phyloP scores from a whole-genome alignment of 2,797 vertebrate species.

The Dicrostonyx torquatus region DNA sequence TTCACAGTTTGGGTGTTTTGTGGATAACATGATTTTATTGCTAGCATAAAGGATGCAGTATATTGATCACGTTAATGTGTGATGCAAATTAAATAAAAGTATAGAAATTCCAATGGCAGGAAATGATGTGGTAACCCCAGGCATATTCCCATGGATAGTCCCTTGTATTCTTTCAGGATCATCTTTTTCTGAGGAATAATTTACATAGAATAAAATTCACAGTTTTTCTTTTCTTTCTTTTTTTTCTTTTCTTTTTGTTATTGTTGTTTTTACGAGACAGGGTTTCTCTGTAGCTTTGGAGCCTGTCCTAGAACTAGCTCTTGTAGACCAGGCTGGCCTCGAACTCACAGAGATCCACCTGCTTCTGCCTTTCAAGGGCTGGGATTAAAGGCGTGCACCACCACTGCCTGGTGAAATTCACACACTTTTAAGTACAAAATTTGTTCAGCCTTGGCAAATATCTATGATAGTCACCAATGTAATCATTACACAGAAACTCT shows the following conservation, averaged over 20 bases:
- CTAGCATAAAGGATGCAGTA: background rate
- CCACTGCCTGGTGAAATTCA: background rate
- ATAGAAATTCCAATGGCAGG: background rate
- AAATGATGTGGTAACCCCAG: background rate
- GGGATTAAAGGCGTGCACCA: fast-evolving
- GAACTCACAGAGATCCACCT: too few relatives aligned
- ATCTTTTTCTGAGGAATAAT: background rate
- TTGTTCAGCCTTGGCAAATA: background rate
- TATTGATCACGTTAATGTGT: background rate
- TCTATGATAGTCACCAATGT: background rate
- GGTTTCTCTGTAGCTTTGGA: too few relatives aligned
- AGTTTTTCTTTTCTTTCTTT: too few relatives aligned
- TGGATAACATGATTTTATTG: background rate
- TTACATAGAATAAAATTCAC: background rate
- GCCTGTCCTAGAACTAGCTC: too few relatives aligned
- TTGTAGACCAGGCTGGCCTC: too few relatives aligned
- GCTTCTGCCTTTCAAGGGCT: too few relatives aligned
- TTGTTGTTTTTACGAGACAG: too few relatives aligned
- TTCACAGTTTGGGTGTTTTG: background rate
- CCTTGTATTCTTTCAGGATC: background rate
- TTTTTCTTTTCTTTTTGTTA: too few relatives aligned
- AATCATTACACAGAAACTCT: background rate
- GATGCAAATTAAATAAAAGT: slow-evolving; percentile 28
- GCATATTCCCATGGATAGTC: background rate
- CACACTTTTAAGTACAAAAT: background rate